Evolutionary conservation across 2,797 vertebrate genomes (phyloP).

Genomic region (Sebastes glaucus): DNA sequence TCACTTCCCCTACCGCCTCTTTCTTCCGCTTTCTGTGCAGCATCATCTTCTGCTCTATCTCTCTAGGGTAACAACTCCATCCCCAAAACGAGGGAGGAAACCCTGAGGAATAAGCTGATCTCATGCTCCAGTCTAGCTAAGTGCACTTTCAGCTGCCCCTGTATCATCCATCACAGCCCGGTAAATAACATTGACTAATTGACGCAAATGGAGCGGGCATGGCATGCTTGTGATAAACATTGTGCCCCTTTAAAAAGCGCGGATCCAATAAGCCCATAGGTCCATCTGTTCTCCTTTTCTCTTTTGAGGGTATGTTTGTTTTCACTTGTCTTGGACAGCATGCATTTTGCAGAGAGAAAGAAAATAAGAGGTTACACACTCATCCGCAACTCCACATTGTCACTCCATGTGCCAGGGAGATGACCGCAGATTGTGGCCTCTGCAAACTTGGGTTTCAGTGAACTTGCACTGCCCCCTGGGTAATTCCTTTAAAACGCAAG

Average conservation of each 20-base stretch:
- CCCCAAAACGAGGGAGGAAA: not conserved
- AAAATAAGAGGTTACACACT: slow-evolving; percentile 48
- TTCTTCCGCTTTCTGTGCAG: slow-evolving; percentile 7
- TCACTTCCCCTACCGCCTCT: slow-evolving; percentile 7
- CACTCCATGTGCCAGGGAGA: slow-evolving; percentile 26
- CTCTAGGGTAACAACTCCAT: slow-evolving; percentile 30
- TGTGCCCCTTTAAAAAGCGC: not conserved
- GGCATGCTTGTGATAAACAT: slow-evolving; percentile 25
- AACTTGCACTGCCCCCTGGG: slow-evolving; percentile 26
- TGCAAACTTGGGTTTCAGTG: slow-evolving; percentile 19
- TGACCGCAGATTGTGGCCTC: slow-evolving; percentile 48
- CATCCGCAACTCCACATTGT: slow-evolving; percentile 38
- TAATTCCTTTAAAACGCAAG: slow-evolving; percentile 22
- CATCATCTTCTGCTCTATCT: slow-evolving; percentile 19
- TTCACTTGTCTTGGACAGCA: slow-evolving; percentile 30
- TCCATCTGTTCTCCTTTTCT: slow-evolving; percentile 9
- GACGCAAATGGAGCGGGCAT: slow-evolving; percentile 34
- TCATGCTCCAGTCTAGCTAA: slow-evolving; percentile 12
- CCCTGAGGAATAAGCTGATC: not conserved
- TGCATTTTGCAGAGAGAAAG: slow-evolving; percentile 23
- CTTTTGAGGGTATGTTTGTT: slow-evolving; percentile 36
- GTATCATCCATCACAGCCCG: slow-evolving; percentile 41
- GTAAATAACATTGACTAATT: slow-evolving; percentile 27
- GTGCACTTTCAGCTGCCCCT: slow-evolving; percentile 8
- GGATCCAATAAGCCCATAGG: not conserved